Conservation (phyloP, 2,888 invertebrate species). For the Ganaspis brasiliensis region DNA sequence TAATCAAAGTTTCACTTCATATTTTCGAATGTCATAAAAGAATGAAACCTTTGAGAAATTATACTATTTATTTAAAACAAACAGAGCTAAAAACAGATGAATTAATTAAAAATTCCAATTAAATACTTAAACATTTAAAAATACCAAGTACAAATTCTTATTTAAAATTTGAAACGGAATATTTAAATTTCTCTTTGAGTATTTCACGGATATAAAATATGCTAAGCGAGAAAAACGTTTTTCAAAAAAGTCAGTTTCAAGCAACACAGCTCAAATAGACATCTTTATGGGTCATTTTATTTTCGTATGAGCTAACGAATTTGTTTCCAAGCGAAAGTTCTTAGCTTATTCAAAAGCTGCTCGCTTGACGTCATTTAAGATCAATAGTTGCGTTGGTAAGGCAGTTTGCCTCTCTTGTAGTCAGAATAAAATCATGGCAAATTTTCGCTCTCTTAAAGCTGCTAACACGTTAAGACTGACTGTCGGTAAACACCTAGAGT, state of each 20-base stretch:
- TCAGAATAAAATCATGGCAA: background rate
- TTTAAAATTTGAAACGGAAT: background rate
- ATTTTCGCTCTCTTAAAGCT: background rate
- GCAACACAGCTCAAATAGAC: background rate
- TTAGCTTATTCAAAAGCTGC: conserved; percentile 26
- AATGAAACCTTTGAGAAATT: no score
- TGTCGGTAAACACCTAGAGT: no score
- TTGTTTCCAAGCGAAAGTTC: conserved; percentile 9
- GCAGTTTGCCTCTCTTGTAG: background rate
- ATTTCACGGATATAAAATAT: conserved; percentile 4
- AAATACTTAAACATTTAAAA: no score
- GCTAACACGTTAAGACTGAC: background rate
- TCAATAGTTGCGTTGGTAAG: conserved; percentile 17
- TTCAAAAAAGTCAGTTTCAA: conserved; percentile 15
- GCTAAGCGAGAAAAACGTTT: conserved; percentile 2
- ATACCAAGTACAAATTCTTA: background rate
- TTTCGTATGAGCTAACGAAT: conserved; percentile 34
- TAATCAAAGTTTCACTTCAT: no score
- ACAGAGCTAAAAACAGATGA: no score
- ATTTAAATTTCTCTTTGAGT: background rate
- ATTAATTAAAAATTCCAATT: no score
- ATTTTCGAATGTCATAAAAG: no score
- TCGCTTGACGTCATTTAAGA: conserved; percentile 17
- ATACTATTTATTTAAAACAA: no score
- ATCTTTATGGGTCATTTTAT: conserved; percentile 17